These are phyloP conservation scores for Amiota minor DNA, from an alignment of 2,888 invertebrate genomes.

Conservation along the genomic window DNA sequence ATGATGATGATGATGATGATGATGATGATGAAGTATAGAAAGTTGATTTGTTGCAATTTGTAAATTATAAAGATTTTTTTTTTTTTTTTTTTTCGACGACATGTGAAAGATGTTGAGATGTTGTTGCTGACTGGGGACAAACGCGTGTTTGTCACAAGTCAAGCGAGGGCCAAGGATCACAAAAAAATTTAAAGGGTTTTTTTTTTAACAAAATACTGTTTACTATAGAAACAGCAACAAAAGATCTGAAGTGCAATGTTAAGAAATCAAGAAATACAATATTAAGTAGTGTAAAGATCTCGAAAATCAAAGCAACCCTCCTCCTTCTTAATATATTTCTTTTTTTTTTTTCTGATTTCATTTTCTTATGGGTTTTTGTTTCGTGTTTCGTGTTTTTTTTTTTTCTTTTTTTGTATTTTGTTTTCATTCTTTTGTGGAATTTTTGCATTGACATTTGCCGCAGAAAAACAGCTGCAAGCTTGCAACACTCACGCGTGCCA, in stretches of 20 bases:
- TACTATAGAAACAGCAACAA: not conserved
- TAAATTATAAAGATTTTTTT: no score
- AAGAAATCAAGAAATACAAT: not conserved
- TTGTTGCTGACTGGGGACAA: not conserved
- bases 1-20: no score
- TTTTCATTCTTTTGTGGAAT: not conserved
- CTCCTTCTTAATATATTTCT: not conserved
- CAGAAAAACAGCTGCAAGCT: slow-evolving; percentile 22
- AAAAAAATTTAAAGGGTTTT: not conserved
- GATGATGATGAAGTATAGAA: no score
- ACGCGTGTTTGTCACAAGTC: slow-evolving; percentile 64
- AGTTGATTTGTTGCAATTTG: no score
- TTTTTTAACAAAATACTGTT: slow-evolving; percentile 48
- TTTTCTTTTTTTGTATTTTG: not conserved
- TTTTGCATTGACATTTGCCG: slow-evolving; percentile 34
- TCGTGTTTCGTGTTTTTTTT: not conserved
- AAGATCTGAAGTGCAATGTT: not conserved
- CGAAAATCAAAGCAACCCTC: not conserved
- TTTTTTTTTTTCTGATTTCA: not conserved
- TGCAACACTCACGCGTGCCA: slow-evolving; percentile 46
- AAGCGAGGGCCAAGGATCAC: slow-evolving; percentile 42
- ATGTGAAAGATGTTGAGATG: no score
- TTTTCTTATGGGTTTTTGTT: not conserved
- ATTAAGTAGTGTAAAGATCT: not conserved
- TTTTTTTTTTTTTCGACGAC: no score